Evolutionary conservation across 2,797 vertebrate genomes (phyloP).

Genomic region (Poecilia wingei): DNA sequence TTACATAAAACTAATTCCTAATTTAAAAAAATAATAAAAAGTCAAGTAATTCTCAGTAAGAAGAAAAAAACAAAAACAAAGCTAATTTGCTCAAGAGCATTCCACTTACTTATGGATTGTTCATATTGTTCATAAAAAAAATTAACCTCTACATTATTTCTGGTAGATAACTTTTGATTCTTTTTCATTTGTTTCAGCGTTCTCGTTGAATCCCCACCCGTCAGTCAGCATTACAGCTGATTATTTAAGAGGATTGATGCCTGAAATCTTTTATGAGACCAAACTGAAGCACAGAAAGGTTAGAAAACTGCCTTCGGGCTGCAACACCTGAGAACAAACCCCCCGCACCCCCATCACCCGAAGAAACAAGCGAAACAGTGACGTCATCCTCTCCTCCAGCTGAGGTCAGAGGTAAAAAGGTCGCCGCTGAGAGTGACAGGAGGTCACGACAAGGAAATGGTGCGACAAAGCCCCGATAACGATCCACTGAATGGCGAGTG

Average conservation of each 20-base stretch:
- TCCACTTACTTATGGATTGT: background rate
- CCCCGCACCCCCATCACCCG: too few relatives aligned
- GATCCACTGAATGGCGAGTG: background rate
- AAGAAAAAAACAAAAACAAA: background rate
- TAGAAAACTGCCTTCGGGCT: background rate
- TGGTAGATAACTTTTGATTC: background rate
- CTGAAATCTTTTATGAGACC: background rate
- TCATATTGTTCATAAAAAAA: background rate
- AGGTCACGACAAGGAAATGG: constrained; percentile 55
- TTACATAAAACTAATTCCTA: background rate
- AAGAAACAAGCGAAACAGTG: background rate
- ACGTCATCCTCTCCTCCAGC: background rate
- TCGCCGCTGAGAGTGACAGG: constrained; percentile 40
- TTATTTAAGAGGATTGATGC: background rate
- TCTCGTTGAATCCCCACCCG: background rate
- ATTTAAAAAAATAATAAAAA: background rate
- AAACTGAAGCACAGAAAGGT: background rate
- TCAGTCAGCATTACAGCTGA: background rate
- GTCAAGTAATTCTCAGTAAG: background rate
- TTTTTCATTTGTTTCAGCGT: background rate
- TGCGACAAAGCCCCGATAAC: constrained; percentile 47
- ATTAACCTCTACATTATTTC: background rate
- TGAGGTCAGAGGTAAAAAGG: constrained; percentile 21
- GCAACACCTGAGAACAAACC: background rate
- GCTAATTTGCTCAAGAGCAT: background rate